Base-by-base conservation (phyloP, 1,140 invertebrate genomes). In the Drosophila mayri region DNA sequence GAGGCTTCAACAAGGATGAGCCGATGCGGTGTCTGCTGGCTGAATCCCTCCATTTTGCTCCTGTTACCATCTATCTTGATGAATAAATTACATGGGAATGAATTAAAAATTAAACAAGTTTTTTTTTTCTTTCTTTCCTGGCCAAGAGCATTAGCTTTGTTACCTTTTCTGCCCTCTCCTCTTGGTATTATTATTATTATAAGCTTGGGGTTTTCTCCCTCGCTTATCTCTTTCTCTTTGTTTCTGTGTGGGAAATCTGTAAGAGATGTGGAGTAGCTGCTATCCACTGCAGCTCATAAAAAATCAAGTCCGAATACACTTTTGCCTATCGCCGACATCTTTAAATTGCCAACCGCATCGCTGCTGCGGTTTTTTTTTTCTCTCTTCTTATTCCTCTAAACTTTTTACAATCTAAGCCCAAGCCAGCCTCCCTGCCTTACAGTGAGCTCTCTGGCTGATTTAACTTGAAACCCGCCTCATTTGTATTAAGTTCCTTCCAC, bases 381-480 rank as follows among this genome's bases (percentile, higher is more conserved):
- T 16, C 8, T 46, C 55, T 22, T n/a, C 41, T 40, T 40, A 22
- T 30, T 10, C 14, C 37, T 57, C 18, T 64, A 80, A 88, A 88
- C 72, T 81, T 67, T 81, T 81, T 58, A 75, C 61, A 67, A 79
- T 54, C 61, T 63, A 60, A 43, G 46, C 40, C 47, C 28, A 46
- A 52, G 52, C 38, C 22, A 32, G 18, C 30, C n/a, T 35, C 22
- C 37, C 4, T 32, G 43, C 14, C 10, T 49, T 18, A n/a, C 28
- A 32, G 44, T 38, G 40, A 22, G 38, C 46, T 76, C 66, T 72
- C 71, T 49, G 76, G 84, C 80, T 87, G 84, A 87, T 87, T 87
- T 87, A 87, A 87, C 84, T 88, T 87, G 73, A 87, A 88, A 84
- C 84, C 76, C 71, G 76, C 64, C 84, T 88, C 84, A 87, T 87